Conservation (phyloP, 2,888 invertebrate genomes). For the Choreutis nemorana region DNA sequence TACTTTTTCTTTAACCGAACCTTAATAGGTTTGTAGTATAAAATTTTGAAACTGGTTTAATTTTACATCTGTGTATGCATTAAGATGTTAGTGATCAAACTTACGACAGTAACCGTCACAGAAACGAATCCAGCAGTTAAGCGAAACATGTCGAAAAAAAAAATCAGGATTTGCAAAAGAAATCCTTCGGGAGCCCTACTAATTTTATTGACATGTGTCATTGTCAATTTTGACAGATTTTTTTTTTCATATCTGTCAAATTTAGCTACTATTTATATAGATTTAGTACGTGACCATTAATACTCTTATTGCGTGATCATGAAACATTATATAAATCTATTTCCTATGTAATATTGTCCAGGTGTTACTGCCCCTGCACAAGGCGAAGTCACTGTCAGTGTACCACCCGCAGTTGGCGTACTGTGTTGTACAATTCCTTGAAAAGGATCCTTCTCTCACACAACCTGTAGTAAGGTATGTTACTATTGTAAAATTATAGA, state of each 20-base stretch:
- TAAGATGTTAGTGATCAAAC: too few species aligned
- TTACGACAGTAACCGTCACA: too few species aligned
- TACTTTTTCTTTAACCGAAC: not conserved
- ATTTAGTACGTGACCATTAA: constrained; percentile 1
- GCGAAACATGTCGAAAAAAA: too few species aligned
- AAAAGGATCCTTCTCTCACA: constrained; percentile 95
- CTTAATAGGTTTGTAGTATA: too few species aligned
- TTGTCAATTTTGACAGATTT: too few species aligned
- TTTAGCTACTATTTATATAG: not conserved
- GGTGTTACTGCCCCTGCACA: constrained; percentile 94
- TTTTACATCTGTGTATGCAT: too few species aligned
- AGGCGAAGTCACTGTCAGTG: constrained; percentile 93
- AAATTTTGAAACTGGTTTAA: too few species aligned
- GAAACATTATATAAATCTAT: not conserved
- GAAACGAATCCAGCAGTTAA: too few species aligned
- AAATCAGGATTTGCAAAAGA: too few species aligned
- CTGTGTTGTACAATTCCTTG: constrained; percentile 98
- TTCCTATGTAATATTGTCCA: constrained; percentile 51
- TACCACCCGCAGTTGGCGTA: constrained; percentile 99
- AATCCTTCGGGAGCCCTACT: too few species aligned
- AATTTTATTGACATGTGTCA: too few species aligned
- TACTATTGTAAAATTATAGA: not conserved
- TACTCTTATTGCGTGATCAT: not conserved
- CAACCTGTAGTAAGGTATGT: constrained; percentile 87
- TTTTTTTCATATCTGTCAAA: too few species aligned